Conservation (phyloP, 2,113 vertebrate genomes). For the Trichechus manatus region DNA sequence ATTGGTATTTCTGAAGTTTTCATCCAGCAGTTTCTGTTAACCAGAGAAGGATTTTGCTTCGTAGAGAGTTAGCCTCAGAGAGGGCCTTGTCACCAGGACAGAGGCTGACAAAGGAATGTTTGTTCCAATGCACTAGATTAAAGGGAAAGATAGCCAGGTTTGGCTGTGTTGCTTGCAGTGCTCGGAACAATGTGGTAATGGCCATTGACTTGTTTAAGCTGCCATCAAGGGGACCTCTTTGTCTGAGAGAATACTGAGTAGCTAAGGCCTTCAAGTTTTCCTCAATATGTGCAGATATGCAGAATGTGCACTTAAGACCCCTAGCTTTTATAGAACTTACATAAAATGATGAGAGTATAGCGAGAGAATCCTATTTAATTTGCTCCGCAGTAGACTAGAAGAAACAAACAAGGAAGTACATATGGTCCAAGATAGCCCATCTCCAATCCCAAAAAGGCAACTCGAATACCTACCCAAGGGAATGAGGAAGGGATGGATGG, state of each 20-base stretch:
- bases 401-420: not conserved
- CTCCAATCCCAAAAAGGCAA: not conserved
- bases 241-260: not conserved
- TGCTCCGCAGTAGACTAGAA: not conserved
- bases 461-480: not conserved
- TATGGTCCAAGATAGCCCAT: not conserved
- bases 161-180: not conserved
- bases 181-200: not conserved
- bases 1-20: slow-evolving; percentile 51
- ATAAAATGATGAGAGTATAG: not conserved
- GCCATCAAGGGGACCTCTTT: not conserved
- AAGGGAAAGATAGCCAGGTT: not conserved
- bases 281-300: not conserved
- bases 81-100: not conserved
- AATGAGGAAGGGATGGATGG: not conserved
- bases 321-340: not conserved
- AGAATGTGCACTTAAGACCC: not conserved
- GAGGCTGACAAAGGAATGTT: not conserved
- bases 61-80: not conserved
- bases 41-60: not conserved
- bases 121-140: not conserved
- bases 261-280: not conserved
- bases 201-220: not conserved
- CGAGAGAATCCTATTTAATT: not conserved
- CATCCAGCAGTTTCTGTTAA: not conserved